Evolutionary conservation across 2,797 vertebrate genomes (phyloP), one percentile per base, ranked within the genome.

Genomic region (Halcyon leucocephala): DNA sequence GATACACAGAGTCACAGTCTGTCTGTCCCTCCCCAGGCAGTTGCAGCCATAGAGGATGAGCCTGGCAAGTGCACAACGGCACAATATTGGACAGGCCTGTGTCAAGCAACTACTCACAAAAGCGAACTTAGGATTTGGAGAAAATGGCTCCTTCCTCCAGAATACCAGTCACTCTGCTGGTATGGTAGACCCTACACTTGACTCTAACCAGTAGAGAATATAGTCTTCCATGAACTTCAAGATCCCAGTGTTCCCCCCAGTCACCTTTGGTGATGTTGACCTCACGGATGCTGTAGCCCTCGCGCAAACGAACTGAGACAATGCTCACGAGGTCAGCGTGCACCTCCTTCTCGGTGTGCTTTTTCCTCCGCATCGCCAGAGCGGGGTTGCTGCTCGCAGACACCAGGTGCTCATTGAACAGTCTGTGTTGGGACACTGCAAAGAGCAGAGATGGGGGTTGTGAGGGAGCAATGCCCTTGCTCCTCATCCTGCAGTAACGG

Each of bases 331-430:
- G 97, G 96, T 99, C 98, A 11, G 99, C 99, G 0, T 98, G 99
- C 82, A 99, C 99, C 90, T 99, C 99, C 93, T 99, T 99, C 97
- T 99, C 99, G 0, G 99, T 98, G 97, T 99, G 99, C 94, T 99
- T 99, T 97, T 99, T 99, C 92, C 99, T 98, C 65, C 99, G 98
- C 98, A 99, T 98, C 4, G 99, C 99, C 95, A 99, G 97, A 1
- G 99, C 99, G 0, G 99, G 99, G 96, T 99, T 99, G 89, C 99
- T 99, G 89, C 99, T 99, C 31, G 99, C 99, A 2, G 99, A 99
- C 93, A 99, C 99, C 97, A 99, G 97, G 95, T 99, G 99, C 97
- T 99, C 99, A 9, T 99, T 99, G 96, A 99, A 99, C n/a, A 99
- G 97, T 86, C 99, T 99, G 97, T 99, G 99, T 97, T 99, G 99